Evolutionary conservation across 2,888 invertebrate genomes (phyloP).

Genomic region (Cataglyphis albicans): DNA sequence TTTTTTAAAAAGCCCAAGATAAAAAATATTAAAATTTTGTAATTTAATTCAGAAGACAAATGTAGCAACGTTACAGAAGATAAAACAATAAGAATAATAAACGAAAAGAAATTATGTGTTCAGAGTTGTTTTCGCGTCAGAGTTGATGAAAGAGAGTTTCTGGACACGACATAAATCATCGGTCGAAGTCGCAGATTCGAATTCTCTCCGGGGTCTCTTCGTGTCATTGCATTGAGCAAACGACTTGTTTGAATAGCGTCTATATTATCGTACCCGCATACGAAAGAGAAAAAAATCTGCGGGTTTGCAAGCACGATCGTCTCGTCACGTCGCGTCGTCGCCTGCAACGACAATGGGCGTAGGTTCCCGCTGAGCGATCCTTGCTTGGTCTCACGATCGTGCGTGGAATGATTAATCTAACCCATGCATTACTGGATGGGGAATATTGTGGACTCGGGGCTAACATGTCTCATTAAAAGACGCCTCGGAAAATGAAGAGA

Average conservation of each 20-base stretch:
- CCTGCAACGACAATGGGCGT: slow-evolving; percentile 43
- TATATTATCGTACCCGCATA: slow-evolving; percentile 42
- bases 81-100: not conserved
- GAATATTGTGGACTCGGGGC: slow-evolving; percentile 19
- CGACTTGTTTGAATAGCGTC: not conserved
- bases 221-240: slow-evolving; percentile 21
- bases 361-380: slow-evolving; percentile 20
- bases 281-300: slow-evolving; percentile 25
- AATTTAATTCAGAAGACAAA: not conserved
- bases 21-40: not conserved
- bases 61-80: not conserved
- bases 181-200: not conserved
- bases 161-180: not conserved
- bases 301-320: slow-evolving; percentile 16
- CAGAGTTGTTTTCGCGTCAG: not conserved
- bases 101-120: not conserved
- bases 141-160: not conserved
- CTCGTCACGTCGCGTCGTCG: slow-evolving; percentile 15
- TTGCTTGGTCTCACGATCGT: slow-evolving; percentile 46
- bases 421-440: slow-evolving; percentile 22
- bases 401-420: slow-evolving; percentile 49
- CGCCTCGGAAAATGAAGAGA: slow-evolving; percentile 12
- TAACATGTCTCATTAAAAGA: slow-evolving; percentile 26
- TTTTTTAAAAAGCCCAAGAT: not conserved
- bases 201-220: slow-evolving; percentile 20